Base-by-base conservation (phyloP, 1,140 invertebrate species). In the Aleiodes sp. region DNA sequence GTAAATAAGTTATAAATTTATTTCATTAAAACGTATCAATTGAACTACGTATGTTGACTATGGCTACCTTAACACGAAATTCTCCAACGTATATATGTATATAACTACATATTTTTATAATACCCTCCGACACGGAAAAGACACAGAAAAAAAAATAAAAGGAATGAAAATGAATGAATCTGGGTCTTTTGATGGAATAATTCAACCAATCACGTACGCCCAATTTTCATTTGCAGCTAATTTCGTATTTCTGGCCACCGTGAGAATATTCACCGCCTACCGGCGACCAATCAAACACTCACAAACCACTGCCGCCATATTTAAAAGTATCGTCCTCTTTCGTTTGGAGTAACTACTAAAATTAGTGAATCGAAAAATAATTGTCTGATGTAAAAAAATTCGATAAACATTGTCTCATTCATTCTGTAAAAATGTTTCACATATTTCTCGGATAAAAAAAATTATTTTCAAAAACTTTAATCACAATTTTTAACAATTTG, bases 51-150 rank as follows among this genome's bases (percentile, higher is more conserved):
- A 43, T 43, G 39, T 43, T 43, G 39, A 43, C n/a, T 43, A 43
- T 43, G 39, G 39, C 39, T 43, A 43, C 39, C 12, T 43, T 43
- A n/a, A 52, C 46, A 52, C 46, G 46, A 52, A 52, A 52, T 52
- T 16, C n/a, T 43, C 39, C 39, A 43, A 43, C 39, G 39, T 43
- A 43, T 9, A 39, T 43, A 43, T 41, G 37, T 41, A 41, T 43
- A 12, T 43, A 43, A 43, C 39, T 43, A 43, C 39, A 43, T 43
- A 43, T 43, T 43, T 43, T 16, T 43, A 12, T n/a, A 43, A 16
- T 35, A 43, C 19, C 10, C 39, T n/a, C n/a, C n/a, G n/a, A n/a
- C n/a, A n/a, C n/a, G n/a, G n/a, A n/a, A n/a, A n/a, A n/a, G n/a
- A n/a, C n/a, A n/a, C n/a, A n/a, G n/a, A n/a, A 43, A 43, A 43